Conservation (phyloP, 2,888 invertebrate genomes). For the Melinaea menophilus region DNA sequence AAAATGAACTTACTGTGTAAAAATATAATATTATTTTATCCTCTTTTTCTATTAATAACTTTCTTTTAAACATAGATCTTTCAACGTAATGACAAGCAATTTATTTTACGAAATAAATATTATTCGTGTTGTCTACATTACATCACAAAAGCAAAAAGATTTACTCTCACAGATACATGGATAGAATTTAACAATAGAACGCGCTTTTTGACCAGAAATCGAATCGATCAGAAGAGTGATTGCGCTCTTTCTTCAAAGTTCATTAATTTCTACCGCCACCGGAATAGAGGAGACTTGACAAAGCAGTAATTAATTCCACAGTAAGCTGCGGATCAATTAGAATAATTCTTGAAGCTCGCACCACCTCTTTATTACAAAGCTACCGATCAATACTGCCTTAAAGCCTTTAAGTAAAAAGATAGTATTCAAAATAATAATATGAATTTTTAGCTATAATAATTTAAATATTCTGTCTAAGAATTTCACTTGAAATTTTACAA, state of each 20-base stretch:
- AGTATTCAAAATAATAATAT: not conserved
- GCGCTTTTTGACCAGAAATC: conserved; percentile 11
- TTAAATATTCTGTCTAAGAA: not conserved
- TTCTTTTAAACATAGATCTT: too few species aligned
- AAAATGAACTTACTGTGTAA: too few species aligned
- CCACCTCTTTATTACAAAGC: conserved; percentile 33
- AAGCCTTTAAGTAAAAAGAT: not conserved
- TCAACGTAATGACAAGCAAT: too few species aligned
- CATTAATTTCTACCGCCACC: conserved; percentile 48
- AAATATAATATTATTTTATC: too few species aligned
- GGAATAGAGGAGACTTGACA: conserved; percentile 45
- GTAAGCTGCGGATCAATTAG: conserved; percentile 60
- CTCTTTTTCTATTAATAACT: too few species aligned
- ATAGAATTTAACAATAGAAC: not conserved
- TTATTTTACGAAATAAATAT: too few species aligned
- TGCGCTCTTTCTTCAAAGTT: conserved; percentile 40
- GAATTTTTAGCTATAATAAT: not conserved
- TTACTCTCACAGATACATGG: not conserved
- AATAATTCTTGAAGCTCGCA: conserved; percentile 60
- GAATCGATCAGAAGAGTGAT: conserved; percentile 36
- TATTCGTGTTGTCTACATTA: too few species aligned
- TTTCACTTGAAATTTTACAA: too few species aligned
- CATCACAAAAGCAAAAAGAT: not conserved
- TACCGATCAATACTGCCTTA: conserved; percentile 21
- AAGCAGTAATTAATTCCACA: conserved; percentile 64